Conservation (phyloP, 2,113 vertebrate species). For the Typhlomys cinereus region DNA sequence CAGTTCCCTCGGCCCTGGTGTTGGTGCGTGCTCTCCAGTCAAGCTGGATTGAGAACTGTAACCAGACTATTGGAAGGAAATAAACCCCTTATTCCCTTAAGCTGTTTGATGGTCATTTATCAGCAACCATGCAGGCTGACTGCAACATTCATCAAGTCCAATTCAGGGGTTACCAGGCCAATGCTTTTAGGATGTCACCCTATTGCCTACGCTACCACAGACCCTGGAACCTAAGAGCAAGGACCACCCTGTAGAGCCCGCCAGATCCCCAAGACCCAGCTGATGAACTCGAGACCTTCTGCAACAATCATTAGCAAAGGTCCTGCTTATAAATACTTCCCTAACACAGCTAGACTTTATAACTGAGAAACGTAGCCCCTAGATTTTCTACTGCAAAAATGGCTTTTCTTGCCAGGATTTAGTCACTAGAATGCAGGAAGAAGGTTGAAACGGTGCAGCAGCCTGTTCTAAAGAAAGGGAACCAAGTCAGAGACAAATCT, state of each 20-base stretch:
- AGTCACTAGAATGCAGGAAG: conserved; percentile 1
- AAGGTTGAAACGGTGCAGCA: background rate
- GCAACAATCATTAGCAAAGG: background rate
- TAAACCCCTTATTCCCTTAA: no score
- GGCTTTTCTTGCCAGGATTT: conserved; percentile 25
- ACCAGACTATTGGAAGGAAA: no score
- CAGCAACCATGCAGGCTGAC: no score
- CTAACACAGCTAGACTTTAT: conserved; percentile 11
- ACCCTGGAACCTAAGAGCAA: background rate
- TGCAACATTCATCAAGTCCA: no score
- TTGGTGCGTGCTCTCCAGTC: no score
- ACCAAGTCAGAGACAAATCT: background rate
- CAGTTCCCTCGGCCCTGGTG: no score
- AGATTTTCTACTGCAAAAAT: conserved; percentile 22
- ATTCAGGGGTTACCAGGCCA: background rate
- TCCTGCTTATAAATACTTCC: conserved; percentile 19
- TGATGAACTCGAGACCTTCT: background rate
- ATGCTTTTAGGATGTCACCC: background rate
- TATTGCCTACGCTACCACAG: background rate
- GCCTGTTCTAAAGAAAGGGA: background rate
- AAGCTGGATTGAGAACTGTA: no score
- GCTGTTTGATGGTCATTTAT: no score
- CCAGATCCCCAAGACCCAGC: background rate
- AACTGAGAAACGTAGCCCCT: background rate
- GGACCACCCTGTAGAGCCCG: background rate